Base-by-base conservation (phyloP, 2,888 invertebrate genomes). In the Idaea biselata region DNA sequence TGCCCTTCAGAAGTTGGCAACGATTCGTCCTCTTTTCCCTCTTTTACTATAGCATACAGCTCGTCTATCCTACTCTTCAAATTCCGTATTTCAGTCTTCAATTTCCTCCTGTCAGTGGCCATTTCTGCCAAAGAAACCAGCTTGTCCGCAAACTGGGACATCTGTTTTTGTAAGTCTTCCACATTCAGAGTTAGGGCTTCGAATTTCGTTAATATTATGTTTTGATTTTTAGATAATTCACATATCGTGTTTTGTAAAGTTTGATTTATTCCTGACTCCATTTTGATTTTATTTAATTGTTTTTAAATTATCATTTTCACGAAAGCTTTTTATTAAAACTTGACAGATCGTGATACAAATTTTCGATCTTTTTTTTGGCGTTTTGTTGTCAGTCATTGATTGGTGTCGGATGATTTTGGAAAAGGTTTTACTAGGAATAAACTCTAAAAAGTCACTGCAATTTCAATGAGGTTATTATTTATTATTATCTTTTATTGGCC, bases 41-140 rank as follows among this genome's bases (percentile, higher is more conserved):
- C 88, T 61, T 89, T 89, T 4, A 89, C 87, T 6, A 87, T 83
- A 1, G 80, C 77, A 55, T 80, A 89, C 1, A 91, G 67, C 58
- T 91, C 89, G 55, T 91, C 88, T 62, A 91, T 82, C 60, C 87
- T 78, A 7, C 65, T 81, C 77, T 84, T 89, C 64, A 91, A 57
- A 0, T 72, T 61, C 32, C 77, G 86, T 0, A 91, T 73, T 32
- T 91, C 90, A 0, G 71, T 67, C 54, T 77, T 84, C 11, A 88
- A 31, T 66, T 78, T 83, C 61, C 70, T 81, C 58, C 76, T 80
- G 53, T 89, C 89, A 0, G 70, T 66, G 0, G 76, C 70, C 0
- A 77, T 68, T 1, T 89, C 86, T 68, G 90, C 90, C 16, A 90
- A 67, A 8, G 71, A 62, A 0, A 69, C 61, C 1, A 89, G 70